Percentiles rank a stretch among this genome's conserved stretches.
These are phyloP conservation scores for Cyanocitta stelleri DNA, from an alignment of 2,113 vertebrate species.

Conservation along the genomic window DNA sequence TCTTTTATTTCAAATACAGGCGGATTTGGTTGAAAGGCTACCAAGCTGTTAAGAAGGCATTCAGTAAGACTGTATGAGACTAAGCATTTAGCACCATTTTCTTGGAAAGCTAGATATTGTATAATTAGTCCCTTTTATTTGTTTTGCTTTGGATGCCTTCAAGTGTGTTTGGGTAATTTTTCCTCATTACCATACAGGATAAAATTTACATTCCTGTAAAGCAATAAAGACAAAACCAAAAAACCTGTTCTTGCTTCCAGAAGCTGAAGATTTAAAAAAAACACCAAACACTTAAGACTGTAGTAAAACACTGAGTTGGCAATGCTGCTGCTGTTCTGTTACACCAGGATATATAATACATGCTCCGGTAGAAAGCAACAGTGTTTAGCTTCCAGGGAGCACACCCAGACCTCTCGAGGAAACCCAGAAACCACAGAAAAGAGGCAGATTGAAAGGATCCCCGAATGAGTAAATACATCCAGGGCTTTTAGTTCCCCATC, in stretches of 20 bases:
- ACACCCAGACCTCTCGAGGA: background rate
- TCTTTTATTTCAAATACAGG: background rate
- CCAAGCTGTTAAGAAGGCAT: background rate
- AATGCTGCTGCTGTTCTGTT: background rate
- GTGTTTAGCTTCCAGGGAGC: background rate
- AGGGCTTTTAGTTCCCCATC: background rate
- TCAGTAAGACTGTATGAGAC: background rate
- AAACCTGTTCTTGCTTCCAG: background rate
- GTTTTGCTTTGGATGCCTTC: background rate
- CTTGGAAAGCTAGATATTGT: background rate
- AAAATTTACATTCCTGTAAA: background rate
- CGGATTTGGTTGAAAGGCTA: background rate
- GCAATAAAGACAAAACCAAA: background rate
- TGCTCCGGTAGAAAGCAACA: background rate
- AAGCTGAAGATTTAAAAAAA: background rate
- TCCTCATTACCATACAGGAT: background rate
- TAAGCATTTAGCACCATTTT: background rate
- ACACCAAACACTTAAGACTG: background rate
- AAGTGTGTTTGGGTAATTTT: background rate
- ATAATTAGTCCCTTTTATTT: background rate
- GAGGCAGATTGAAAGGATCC: background rate
- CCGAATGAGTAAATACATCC: background rate
- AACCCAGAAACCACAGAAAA: background rate
- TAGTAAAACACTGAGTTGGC: background rate
- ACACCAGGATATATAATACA: background rate